Evolutionary conservation across 2,113 vertebrate species (phyloP), one percentile per base, ranked within the genome.

Genomic region (Oostethus manadensis): DNA sequence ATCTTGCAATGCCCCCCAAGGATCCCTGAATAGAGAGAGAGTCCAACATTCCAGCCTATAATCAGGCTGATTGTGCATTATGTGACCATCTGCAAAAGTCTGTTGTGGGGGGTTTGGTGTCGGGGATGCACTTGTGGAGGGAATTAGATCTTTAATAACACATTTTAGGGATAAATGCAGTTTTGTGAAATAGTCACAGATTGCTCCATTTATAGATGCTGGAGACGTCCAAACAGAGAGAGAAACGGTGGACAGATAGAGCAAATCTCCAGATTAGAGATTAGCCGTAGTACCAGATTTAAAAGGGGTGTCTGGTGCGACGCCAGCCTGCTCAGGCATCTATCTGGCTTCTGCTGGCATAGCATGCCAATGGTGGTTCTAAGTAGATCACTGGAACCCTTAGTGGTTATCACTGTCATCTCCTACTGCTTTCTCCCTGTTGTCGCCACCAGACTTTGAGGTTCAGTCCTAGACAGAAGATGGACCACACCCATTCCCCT

Each of bases 191-290:
- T 83, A 82, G 77, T 84, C 83, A 77, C 83, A 89, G 84, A 88
- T 88, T 80, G 82, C 81, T 86, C 86, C 81, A 84, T 90, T 88
- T 88, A 84, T 87, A 87, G 77, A 86, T 64, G 70, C 14, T 68
- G 68, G 78, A 79, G 72, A 81, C 72, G 61, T 63, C 60, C 63
- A 70, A 82, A 73, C 60, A 71, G 68, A 64, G 71, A 71, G 73
- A 59, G 70, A 71, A 75, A 70, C 66, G 70, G 76, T 72, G 73
- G 65, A 63, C 74, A 80, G 81, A 83, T 79, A 77, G 82, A 85
- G 80, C 86, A 89, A 90, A 90, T 88, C 89, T 90, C 86, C 88
- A 90, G 89, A 90, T 90, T 90, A 90, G 85, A 90, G 89, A 90
- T 90, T 90, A 90, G 71, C 81, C 73, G 68, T 81, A 84, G 83